Base-by-base conservation (phyloP, 2,113 vertebrate species). In the Tyto alba region DNA sequence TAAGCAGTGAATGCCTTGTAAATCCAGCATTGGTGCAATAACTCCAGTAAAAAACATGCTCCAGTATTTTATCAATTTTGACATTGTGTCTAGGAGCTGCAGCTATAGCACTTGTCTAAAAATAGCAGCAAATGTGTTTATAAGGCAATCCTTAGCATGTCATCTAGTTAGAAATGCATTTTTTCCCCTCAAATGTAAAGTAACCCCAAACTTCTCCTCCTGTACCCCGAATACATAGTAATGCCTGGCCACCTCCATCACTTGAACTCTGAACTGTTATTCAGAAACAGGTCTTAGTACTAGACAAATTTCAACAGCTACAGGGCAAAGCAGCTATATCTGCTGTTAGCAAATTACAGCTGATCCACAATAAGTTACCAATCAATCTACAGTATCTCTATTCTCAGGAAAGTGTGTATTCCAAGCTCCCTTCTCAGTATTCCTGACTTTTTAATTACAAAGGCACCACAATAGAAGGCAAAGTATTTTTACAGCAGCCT, bases 1-100 rank as follows among this genome's bases (percentile, higher is more conserved):
- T 4, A 10, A 3, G 11, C 40, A 34, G 12, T 0, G 18, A 79
- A 50, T 7, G 29, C 18, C 40, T 4, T 3, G 9, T 11, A 63
- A 78, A 52, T 13, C 27, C 82, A 82, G 30, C 8, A 74, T 11
- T 9, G 2, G 16, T 1, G 5, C 16, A 48, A 1, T 5, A 62
- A 48, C 21, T 47, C n/a, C 43, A 12, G 32, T 9, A 57, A 62
- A 82, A 92, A 80, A 2, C 21, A 43, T 6, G 52, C 55, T 57
- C 41, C 43, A 34, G 0, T 8, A 41, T 23, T 60, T 15, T 32
- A 30, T 34, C 41, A 27, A 9, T 50, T 64, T 18, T 69, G 41
- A 22, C 19, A n/a, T 0, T 41, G 32, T 7, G 4, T 7, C 59
- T 18, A 30, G 20, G 12, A 82, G 41, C 55, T 29, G 19, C 25